Evolutionary conservation across 2,797 vertebrate species (phyloP).

Genomic region (Pseudochromis fuscus): DNA sequence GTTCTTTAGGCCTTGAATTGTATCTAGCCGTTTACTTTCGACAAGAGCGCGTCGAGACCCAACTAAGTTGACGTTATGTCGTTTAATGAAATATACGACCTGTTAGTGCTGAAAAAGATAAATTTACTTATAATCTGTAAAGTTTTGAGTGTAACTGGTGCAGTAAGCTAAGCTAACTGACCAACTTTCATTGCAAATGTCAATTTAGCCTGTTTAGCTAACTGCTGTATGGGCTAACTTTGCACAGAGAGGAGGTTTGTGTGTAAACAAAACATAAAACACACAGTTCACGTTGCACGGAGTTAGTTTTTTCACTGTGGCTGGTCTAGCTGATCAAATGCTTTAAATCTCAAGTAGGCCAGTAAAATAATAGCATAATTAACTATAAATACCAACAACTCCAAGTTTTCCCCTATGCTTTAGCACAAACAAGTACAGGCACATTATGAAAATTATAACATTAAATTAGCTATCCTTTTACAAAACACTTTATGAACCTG

Average conservation of each 20-base stretch:
- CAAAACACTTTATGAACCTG: too few relatives aligned
- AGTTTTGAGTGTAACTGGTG: too few relatives aligned
- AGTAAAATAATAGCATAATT: too few relatives aligned
- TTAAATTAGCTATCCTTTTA: too few relatives aligned
- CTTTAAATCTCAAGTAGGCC: too few relatives aligned
- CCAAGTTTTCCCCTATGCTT: too few relatives aligned
- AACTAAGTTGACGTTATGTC: not conserved
- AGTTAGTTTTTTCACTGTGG: not conserved
- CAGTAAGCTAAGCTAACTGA: not conserved
- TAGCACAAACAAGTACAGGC: too few relatives aligned
- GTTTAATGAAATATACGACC: not conserved
- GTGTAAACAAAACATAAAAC: slow-evolving; percentile 45
- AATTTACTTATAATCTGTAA: rapidly evolving
- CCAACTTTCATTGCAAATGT: not conserved
- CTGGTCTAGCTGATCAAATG: not conserved
- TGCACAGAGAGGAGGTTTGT: not conserved
- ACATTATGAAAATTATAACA: too few relatives aligned
- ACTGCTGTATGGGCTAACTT: not conserved
- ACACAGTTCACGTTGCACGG: too few relatives aligned
- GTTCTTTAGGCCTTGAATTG: too few relatives aligned
- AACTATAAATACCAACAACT: too few relatives aligned
- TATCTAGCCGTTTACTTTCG: slow-evolving; percentile 3
- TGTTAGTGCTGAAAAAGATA: rapidly evolving
- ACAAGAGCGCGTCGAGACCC: slow-evolving; percentile 1
- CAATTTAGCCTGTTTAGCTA: slow-evolving; percentile 22